Evolutionary conservation across 1,140 invertebrate genomes (phyloP).

Genomic region (Drosophila kepulauana): DNA sequence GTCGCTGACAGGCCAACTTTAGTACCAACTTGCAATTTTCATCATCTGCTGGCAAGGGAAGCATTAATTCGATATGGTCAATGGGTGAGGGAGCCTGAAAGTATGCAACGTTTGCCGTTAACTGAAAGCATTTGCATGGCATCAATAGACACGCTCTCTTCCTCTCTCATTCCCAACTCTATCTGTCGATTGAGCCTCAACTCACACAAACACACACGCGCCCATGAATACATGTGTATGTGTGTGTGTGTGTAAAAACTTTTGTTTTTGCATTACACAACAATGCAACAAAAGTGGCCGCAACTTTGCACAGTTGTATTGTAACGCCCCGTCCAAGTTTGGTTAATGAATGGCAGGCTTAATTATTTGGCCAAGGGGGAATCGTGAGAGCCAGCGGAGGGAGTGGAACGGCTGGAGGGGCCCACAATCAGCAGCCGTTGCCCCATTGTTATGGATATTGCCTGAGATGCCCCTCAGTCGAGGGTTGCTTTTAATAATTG

Average conservation of each 20-base stretch:
- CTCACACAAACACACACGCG: not conserved
- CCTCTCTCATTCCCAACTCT: not conserved
- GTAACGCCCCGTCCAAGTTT: conserved; percentile 47
- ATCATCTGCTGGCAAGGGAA: conserved; percentile 10
- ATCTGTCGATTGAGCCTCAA: conserved; percentile 29
- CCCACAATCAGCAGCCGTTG: conserved; percentile 44
- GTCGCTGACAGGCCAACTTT: conserved; percentile 12
- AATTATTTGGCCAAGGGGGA: conserved; percentile 58
- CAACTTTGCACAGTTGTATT: conserved; percentile 41
- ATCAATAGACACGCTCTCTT: not conserved
- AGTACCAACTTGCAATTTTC: conserved; percentile 38
- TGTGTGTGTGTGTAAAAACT: conserved; percentile 14
- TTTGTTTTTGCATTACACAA: conserved; percentile 44
- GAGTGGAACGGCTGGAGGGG: conserved; percentile 1
- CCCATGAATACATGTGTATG: not conserved
- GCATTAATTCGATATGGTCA: conserved; percentile 22
- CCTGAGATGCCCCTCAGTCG: conserved; percentile 4
- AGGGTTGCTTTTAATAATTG: conserved; percentile 81
- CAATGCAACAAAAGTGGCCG: conserved; percentile 47
- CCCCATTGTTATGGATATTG: conserved; percentile 48
- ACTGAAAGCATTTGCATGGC: conserved; percentile 25
- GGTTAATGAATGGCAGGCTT: conserved; percentile 70
- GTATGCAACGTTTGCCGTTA: conserved; percentile 13
- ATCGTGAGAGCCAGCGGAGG: conserved; percentile 15
- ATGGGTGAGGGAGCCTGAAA: not conserved